Base-by-base conservation (phyloP, 1,140 invertebrate species). In the Drosophila dunni region DNA sequence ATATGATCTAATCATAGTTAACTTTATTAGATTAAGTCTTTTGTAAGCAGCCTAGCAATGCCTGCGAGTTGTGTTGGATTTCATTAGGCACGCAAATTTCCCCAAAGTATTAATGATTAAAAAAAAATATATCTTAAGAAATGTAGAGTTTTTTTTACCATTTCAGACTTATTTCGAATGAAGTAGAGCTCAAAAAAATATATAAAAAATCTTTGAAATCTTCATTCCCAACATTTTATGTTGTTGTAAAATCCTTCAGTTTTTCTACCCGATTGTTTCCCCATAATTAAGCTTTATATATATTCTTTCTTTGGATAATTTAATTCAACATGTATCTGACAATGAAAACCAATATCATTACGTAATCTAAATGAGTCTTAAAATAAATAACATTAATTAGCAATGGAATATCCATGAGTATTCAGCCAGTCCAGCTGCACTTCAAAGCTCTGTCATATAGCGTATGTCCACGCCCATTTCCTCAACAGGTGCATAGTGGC, bases 381-480 rank as follows among this genome's bases (percentile, higher is more conserved):
- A 40, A 38, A 40, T 40, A 17, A 7, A 20, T 20, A 46, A 20
- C 13, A 46, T 36, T 56, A 40, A 34, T 13, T 53, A 13, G n/a
- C 34, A 24, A 29, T 33, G 5, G 29, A 34, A 15, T 53, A 13
- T 11, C 29, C 11, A 34, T 40, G 3, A n/a, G 11, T 42, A 42
- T 42, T 42, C 11, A 42, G 40, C 40, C 38, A 40, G 24, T 29
- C 24, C 0, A 40, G 8, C 11, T 40, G 9, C 1, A 40, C 38
- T 2, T 42, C 33, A 81, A 7, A 84, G 68, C 38, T 74, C 68
- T 0, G 73, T 61, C 7, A 63, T 65, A 68, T 64, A 53, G n/a
- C 81, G 65, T 51, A 70, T 78, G 33, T 84, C 73, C 34, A 77
- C 81, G 62, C 69, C 81, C 74, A 81, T 65, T 72, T 85, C 81